Base-by-base conservation (phyloP, 1,140 invertebrate genomes). In the Papilio glaucus region DNA sequence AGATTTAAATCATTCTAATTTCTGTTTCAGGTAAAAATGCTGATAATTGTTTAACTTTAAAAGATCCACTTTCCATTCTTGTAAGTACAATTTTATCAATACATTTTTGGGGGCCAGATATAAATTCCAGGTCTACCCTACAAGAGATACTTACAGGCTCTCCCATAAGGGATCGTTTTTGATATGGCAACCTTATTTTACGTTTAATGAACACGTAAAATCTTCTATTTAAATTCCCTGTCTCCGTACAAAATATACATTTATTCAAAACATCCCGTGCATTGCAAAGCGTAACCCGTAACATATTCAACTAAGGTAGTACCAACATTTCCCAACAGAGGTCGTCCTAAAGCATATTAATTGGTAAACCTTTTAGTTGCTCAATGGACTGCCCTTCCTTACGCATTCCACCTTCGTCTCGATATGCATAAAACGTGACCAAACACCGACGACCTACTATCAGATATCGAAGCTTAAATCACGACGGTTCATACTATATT, bases 241-340 rank as follows among this genome's bases (percentile, higher is more conserved):
- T 21, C 18, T 21, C n/a, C n/a, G n/a, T 21, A 57, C 49, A 57
- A 57, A 57, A 57, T 57, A 57, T 24, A 26, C 49, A 57, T 26
- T 24, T 57, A 57, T 57, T 13, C 10, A 26, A 53, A 53, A 24
- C 49, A 15, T 18, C 21, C 7, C 1, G 24, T 12, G 49, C 49
- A 57, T 57, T 57, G 49, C 21, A 24, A 57, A 5, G 18, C 21
- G 45, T 49, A 49, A 57, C 12, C 6, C 21, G 24, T 65, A 65
- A 65, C 33, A 21, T 65, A 65, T 24, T 62, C 33, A 15, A n/a
- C n/a, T n/a, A n/a, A 18, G 8, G 26, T 38, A 21, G 7, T n/a
- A 62, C 15, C 62, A 38, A 38, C 62, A 41, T 65, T 65, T 65
- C 62, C 62, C 33, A 65, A 65, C 37, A 65, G 62, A n/a, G 62